Conservation (phyloP, 2,888 invertebrate species). For the Eristalis tenax region DNA sequence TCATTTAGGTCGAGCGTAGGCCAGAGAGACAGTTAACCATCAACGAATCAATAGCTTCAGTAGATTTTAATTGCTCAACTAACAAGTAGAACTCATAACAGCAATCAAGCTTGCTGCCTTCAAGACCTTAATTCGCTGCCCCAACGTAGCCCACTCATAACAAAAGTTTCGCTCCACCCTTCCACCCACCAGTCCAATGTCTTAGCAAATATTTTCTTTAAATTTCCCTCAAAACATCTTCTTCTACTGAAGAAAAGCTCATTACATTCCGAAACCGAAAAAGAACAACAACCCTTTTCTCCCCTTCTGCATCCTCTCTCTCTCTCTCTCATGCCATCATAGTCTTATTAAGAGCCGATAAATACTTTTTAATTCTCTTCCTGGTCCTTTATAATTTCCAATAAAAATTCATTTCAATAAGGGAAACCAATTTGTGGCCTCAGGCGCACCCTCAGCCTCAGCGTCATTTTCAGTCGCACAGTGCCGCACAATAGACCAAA, state of each 20-base stretch:
- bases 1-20: no score
- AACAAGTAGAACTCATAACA: no score
- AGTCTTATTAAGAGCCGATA: slow-evolving; percentile 58
- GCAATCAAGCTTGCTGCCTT: no score
- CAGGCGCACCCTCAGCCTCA: background rate
- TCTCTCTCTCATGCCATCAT: background rate
- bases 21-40: no score
- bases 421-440: slow-evolving; percentile 62
- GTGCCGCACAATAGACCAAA: background rate
- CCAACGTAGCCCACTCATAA: no score
- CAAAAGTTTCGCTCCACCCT: no score
- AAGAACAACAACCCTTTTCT: background rate
- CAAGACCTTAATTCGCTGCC: background rate
- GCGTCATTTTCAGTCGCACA: no score
- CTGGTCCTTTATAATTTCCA: slow-evolving; percentile 54
- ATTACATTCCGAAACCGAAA: background rate
- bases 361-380: slow-evolving; percentile 41
- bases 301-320: slow-evolving; percentile 19
- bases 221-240: slow-evolving; percentile 36
- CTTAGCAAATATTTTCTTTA: slow-evolving; percentile 43
- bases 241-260: background rate
- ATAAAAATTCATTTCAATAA: slow-evolving; percentile 67
- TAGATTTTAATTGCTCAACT: no score
- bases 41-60: no score
- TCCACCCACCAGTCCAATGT: no score